Percentiles rank a stretch among this genome's conserved stretches.
Conservation (phyloP, 2,113 vertebrate genomes). For the Cinclus cinclus region DNA sequence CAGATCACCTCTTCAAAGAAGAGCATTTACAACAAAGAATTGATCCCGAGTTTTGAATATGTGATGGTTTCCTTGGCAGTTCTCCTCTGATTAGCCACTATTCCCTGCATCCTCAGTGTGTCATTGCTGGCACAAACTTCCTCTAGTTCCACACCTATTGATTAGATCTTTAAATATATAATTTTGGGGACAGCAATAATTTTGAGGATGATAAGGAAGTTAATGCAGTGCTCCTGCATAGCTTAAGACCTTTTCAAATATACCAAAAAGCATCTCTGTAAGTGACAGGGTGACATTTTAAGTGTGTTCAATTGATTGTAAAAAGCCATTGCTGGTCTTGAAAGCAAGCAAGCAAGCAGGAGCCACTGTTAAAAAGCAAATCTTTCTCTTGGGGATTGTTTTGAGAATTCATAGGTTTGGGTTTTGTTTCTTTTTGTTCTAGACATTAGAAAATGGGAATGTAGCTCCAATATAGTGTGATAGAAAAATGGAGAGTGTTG, state of each 20-base stretch:
- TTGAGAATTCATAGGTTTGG: background rate
- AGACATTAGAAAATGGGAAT: background rate
- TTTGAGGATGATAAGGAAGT: background rate
- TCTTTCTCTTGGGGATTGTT: background rate
- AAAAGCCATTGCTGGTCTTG: background rate
- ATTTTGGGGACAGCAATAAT: constrained; percentile 7
- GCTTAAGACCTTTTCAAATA: background rate
- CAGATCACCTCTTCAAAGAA: background rate
- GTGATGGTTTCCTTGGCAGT: background rate
- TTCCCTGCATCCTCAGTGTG: background rate
- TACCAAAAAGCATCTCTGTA: background rate
- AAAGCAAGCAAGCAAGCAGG: background rate
- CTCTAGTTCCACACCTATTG: background rate
- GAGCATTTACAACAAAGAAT: background rate
- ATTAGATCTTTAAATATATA: constrained; percentile 1
- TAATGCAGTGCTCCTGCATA: background rate
- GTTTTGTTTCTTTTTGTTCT: background rate
- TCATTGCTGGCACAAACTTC: background rate
- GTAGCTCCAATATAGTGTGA: background rate
- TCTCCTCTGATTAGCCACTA: background rate
- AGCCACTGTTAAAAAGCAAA: background rate
- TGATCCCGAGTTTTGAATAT: background rate
- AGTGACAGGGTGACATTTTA: background rate
- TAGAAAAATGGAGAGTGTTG: background rate
- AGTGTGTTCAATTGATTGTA: background rate